Percentiles rank a stretch among this genome's conserved stretches.
Conservation (phyloP, 2,113 vertebrate species). For the Astur gentilis region DNA sequence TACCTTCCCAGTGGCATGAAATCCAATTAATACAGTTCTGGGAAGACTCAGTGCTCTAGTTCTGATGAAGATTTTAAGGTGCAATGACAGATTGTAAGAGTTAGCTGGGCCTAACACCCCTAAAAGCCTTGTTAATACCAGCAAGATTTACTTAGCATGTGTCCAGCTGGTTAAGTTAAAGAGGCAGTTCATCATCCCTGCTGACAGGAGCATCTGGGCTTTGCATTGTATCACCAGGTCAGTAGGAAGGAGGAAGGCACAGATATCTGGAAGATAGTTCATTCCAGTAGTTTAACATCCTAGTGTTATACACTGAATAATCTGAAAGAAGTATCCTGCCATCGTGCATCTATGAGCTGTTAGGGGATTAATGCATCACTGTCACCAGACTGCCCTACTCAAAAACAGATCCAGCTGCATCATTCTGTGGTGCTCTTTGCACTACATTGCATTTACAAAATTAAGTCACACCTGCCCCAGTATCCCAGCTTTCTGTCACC, state of each 20-base stretch:
- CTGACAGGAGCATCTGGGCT: not conserved
- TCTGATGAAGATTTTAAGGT: conserved; percentile 36
- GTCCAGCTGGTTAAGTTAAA: not conserved
- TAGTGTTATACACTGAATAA: not conserved
- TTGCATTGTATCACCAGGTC: not conserved
- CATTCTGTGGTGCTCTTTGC: not conserved
- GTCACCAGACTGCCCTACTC: not conserved
- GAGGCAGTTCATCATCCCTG: not conserved
- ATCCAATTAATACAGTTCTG: conserved; percentile 35
- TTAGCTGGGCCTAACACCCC: not conserved
- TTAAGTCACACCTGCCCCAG: not conserved
- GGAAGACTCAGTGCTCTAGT: not conserved
- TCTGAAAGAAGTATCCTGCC: not conserved
- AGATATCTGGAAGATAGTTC: not conserved
- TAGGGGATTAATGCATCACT: not conserved
- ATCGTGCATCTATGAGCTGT: not conserved
- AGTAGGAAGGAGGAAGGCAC: not conserved
- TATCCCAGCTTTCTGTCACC: not conserved
- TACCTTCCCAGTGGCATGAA: conserved; percentile 24
- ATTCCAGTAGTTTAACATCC: not conserved
- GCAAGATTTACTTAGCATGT: not conserved
- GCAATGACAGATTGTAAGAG: not conserved
- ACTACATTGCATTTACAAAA: not conserved
- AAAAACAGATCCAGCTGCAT: not conserved
- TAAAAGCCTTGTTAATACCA: not conserved